Evolutionary conservation across 2,113 vertebrate species (phyloP), one percentile per base, ranked within the genome.

Genomic region (Sminthopsis crassicaudata): DNA sequence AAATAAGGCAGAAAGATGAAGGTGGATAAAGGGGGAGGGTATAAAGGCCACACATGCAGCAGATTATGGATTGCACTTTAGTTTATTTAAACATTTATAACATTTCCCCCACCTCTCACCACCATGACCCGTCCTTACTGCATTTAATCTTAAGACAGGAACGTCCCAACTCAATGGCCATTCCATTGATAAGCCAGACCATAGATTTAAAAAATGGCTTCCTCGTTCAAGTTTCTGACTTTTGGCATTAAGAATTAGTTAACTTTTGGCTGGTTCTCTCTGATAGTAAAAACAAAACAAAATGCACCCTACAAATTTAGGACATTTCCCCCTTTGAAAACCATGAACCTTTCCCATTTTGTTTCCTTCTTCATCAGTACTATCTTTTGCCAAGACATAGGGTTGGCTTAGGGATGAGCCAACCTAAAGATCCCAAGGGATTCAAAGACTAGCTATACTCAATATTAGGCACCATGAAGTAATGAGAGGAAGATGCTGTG

Each of bases 101-200:
- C 89, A 92, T 93, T 90, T 96, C 96, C 30, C 91, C 90, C 93
- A 53, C 91, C 46, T 30, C 48, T 16, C 7, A n/a, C 4, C 92
- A 60, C n/a, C 93, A 51, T 51, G 50, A 51, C 90, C 90, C 60
- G 94, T 36, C 19, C 53, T 90, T 52, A 46, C 46, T 67, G 60
- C 36, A 67, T 67, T 67, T 67, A 67, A 36, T 11, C 30, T 67
- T 67, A 14, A 30, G 30, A 36, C 30, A 36, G 10, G 57, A 67
- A 30, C 36, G 57, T 36, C 30, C 57, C 57, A 67, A 11, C 27
- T 67, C 57, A 67, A 36, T 14, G 57, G 30, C 57, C 30, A 36
- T 3, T 3, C 30, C 14, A 67, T 51, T 0, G 1, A 51, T 51
- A 67, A 14, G 57, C 57, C 57, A 67, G 2, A 36, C 57, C 57